Percentiles rank a stretch among this genome's conserved stretches.
These are phyloP conservation scores for Drosophila eugracilis DNA, from an alignment of 1,140 invertebrate genomes.

Conservation along the genomic window DNA sequence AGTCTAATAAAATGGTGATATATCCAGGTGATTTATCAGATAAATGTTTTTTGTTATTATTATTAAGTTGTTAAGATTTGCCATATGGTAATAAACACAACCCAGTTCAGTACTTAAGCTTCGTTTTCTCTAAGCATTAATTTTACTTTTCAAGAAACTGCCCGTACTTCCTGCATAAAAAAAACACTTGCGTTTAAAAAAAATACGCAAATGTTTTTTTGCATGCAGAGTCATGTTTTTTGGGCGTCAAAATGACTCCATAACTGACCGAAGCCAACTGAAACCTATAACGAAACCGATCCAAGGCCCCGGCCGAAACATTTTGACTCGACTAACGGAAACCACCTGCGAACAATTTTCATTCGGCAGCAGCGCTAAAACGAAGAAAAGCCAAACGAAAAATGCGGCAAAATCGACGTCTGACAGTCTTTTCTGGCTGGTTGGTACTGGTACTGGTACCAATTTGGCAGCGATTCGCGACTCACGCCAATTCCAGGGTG, in stretches of 20 bases:
- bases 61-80: no score
- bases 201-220: slow-evolving; percentile 16
- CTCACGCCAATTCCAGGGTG: slow-evolving; percentile 58
- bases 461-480: slow-evolving; percentile 77
- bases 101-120: neutral
- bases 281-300: slow-evolving; percentile 18
- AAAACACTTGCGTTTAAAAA: neutral
- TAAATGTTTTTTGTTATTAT: no score
- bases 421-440: slow-evolving; percentile 72
- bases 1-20: no score
- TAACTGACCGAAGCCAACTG: slow-evolving; percentile 21
- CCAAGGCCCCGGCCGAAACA: slow-evolving; percentile 21
- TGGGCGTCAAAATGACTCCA: slow-evolving; percentile 15
- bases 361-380: slow-evolving; percentile 27
- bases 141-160: neutral
- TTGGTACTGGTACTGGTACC: slow-evolving; percentile 65
- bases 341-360: slow-evolving; percentile 77
- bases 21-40: no score
- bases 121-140: neutral
- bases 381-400: slow-evolving; percentile 63
- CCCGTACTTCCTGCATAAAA: slow-evolving; percentile 1
- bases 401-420: slow-evolving; percentile 78
- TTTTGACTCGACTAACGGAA: slow-evolving; percentile 55
- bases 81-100: no score
- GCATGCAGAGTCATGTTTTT: slow-evolving; percentile 3